A percentile compares a stretch with the other conserved stretches of the same genome.
Evolutionary conservation across 1,140 invertebrate species (phyloP).

Genomic region (Drepana arcuata): DNA sequence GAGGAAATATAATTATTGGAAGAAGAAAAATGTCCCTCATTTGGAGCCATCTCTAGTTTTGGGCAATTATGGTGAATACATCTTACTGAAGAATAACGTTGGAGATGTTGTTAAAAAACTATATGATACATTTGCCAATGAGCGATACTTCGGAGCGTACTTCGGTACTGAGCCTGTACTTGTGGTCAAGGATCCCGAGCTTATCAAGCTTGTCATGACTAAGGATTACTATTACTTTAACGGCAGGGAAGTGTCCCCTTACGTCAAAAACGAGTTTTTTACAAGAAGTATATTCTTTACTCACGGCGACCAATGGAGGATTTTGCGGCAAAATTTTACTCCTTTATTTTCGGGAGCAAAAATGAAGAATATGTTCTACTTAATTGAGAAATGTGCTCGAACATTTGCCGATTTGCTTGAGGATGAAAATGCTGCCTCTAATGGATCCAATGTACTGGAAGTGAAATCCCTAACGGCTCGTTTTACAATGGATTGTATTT

Average conservation of each 20-base stretch:
- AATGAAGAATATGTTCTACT: constrained; percentile 71
- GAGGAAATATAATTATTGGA: constrained; percentile 33
- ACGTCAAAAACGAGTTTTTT: constrained; percentile 2
- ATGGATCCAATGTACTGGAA: constrained; percentile 35
- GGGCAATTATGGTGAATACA: constrained; percentile 36
- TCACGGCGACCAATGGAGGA: constrained; percentile 66
- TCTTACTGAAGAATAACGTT: constrained; percentile 10
- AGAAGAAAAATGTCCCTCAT: constrained; percentile 29
- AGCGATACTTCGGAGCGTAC: constrained; percentile 8
- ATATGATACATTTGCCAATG: constrained; percentile 2
- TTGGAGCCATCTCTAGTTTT: constrained; percentile 28
- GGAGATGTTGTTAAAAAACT: constrained; percentile 3
- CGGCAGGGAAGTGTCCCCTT: constrained; percentile 5
- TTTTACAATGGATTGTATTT: constrained; percentile 72
- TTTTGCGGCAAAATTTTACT: constrained; percentile 69
- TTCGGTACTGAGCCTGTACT: constrained; percentile 12
- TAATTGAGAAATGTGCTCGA: constrained; percentile 43
- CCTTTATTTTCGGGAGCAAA: constrained; percentile 74
- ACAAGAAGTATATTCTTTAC: constrained; percentile 19
- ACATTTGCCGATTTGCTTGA: constrained; percentile 39
- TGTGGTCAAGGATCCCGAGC: constrained; percentile 4
- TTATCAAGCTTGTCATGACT: constrained; percentile 10
- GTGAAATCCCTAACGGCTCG: constrained; percentile 47
- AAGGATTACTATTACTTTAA: constrained; percentile 14
- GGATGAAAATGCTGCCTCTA: constrained; percentile 8